A percentile compares a stretch with the other conserved stretches of the same genome.
phyloP scores from a whole-genome alignment of 2,113 vertebrate genomes.

The Proteles cristata region DNA sequence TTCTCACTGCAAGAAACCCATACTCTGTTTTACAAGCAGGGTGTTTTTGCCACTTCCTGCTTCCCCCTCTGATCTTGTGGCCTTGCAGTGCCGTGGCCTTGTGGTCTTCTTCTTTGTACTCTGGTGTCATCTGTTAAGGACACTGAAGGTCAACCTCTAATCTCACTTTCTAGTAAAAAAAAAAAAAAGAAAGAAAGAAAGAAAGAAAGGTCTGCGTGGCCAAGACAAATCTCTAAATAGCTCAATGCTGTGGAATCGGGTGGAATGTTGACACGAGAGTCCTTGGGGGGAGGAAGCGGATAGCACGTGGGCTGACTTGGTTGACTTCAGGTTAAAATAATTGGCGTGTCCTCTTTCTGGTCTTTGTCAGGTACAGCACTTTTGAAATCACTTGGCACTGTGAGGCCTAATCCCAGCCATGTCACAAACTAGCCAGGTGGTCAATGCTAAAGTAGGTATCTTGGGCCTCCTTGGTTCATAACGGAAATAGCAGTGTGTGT shows the following conservation, averaged over 20 bases:
- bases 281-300: neutral
- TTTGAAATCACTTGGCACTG: neutral
- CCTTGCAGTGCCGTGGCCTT: slow-evolving; percentile 48
- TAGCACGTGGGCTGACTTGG: neutral
- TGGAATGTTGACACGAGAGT: neutral
- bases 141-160: slow-evolving; percentile 63
- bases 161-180: slow-evolving; percentile 55
- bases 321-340: neutral
- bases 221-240: slow-evolving; percentile 31
- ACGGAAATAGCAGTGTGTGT: neutral
- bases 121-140: slow-evolving; percentile 60
- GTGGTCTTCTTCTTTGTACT: slow-evolving; percentile 57
- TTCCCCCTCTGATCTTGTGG: neutral
- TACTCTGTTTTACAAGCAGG: neutral
- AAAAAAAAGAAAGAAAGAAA: neutral
- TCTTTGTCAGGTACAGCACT: neutral
- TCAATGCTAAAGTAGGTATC: neutral
- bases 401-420: neutral
- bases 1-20: neutral
- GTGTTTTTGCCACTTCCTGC: neutral
- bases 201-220: neutral
- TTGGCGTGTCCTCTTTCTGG: neutral
- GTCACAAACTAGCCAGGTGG: neutral
- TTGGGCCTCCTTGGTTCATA: neutral
- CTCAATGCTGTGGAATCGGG: neutral